These are phyloP conservation scores for Furnarius figulus DNA, from an alignment of 2,113 vertebrate genomes.

Conservation along the genomic window DNA sequence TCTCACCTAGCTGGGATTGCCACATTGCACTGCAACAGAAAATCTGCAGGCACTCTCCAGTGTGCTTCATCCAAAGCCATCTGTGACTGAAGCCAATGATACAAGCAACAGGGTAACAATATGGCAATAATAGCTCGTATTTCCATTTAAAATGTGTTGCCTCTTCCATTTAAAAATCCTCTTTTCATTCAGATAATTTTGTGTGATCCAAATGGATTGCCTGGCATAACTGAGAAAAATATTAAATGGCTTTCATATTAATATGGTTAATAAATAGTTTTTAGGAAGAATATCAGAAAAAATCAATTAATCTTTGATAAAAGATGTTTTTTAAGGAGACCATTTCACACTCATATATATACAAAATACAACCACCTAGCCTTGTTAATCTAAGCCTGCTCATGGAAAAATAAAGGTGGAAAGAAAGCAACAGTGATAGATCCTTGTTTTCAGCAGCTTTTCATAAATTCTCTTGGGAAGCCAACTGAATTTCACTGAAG, in stretches of 20 bases:
- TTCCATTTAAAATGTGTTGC: background rate
- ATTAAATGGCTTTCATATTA: background rate
- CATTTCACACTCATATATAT: background rate
- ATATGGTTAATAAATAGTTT: background rate
- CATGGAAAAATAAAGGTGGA: background rate
- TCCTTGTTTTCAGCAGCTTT: conserved; percentile 7
- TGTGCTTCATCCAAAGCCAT: background rate
- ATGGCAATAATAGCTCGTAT: background rate
- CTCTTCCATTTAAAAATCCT: background rate
- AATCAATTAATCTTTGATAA: background rate
- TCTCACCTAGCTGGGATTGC: background rate
- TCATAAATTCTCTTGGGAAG: conserved; percentile 21
- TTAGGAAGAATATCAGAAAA: background rate
- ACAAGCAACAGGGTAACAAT: background rate
- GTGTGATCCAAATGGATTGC: background rate
- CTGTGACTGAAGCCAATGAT: background rate
- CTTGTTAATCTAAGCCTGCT: background rate
- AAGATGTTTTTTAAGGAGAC: background rate
- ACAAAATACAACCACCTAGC: background rate
- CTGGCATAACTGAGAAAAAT: background rate
- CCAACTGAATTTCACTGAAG: conserved; percentile 8
- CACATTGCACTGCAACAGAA: background rate
- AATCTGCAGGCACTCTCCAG: background rate
- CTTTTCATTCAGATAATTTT: background rate
- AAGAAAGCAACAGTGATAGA: background rate